phyloP scores from a whole-genome alignment of 2,888 invertebrate genomes.

The Oxystoma pomonae region DNA sequence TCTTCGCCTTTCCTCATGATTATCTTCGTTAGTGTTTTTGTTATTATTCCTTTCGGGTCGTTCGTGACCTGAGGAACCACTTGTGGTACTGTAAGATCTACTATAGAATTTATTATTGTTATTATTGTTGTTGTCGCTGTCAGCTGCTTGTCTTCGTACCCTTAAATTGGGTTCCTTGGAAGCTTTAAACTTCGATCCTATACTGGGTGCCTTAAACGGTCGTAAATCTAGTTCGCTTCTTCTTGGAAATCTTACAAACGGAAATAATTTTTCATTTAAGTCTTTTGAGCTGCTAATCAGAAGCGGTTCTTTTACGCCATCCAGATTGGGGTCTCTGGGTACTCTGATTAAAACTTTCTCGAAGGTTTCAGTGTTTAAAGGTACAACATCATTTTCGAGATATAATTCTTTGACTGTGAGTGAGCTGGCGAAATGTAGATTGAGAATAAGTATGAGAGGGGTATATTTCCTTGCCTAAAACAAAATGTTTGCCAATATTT shows the following conservation, averaged over 20 bases:
- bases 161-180: neutral
- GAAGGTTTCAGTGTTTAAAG: neutral
- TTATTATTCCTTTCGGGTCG: constrained; percentile 22
- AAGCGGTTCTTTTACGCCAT: neutral
- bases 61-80: constrained; percentile 6
- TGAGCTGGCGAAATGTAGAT: neutral
- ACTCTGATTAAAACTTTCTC: neutral
- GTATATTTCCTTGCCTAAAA: neutral
- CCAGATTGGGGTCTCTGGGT: neutral
- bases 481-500: too few relatives aligned
- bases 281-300: neutral
- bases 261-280: neutral
- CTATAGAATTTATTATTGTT: neutral
- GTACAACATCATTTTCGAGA: neutral
- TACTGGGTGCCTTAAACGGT: neutral
- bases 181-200: neutral
- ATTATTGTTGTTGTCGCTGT: constrained; percentile 2
- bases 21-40: constrained; percentile 12
- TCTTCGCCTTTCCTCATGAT: constrained; percentile 10
- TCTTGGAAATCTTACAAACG: neutral
- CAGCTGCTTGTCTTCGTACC: constrained; percentile 2
- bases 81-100: neutral
- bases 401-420: neutral
- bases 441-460: neutral
- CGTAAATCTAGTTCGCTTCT: neutral